phyloP scores from a whole-genome alignment of 30 jellyfish, hydroid and myxozoan species.

The Aurelia coerulea region DNA sequence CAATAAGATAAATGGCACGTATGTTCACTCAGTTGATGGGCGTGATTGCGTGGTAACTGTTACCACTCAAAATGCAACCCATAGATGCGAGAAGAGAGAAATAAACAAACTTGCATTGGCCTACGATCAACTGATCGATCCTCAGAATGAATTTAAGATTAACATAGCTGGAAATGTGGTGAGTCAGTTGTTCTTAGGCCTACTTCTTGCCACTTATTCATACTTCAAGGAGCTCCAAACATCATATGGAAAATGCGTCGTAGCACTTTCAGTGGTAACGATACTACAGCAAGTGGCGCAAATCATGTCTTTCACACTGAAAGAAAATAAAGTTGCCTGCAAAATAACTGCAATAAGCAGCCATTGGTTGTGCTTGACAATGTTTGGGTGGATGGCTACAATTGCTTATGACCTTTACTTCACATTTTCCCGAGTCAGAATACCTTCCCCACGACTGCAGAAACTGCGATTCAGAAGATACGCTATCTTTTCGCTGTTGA shows the following conservation, averaged over 20 bases:
- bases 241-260: conserved; percentile 48
- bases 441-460: conserved; percentile 32
- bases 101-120: not conserved
- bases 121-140: not conserved
- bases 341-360: conserved; percentile 8
- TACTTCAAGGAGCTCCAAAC: conserved; percentile 56
- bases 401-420: conserved; percentile 40
- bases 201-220: conserved; percentile 26
- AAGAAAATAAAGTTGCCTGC: conserved; percentile 5
- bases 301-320: not conserved
- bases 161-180: conserved; percentile 23
- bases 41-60: not conserved
- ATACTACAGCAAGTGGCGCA: conserved; percentile 16
- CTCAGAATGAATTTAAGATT: not conserved
- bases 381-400: conserved; percentile 63
- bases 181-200: conserved; percentile 23
- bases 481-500: not conserved
- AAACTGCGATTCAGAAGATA: conserved; percentile 22
- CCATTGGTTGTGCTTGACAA: conserved; percentile 44
- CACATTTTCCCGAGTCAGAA: conserved; percentile 39
- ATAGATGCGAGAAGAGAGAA: not conserved
- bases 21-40: not conserved
- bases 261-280: conserved; percentile 30
- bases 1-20: conserved; percentile 14
- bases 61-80: not conserved